These are phyloP conservation scores for Perithous albicinctus DNA, from an alignment of 2,888 invertebrate species.

Conservation along the genomic window DNA sequence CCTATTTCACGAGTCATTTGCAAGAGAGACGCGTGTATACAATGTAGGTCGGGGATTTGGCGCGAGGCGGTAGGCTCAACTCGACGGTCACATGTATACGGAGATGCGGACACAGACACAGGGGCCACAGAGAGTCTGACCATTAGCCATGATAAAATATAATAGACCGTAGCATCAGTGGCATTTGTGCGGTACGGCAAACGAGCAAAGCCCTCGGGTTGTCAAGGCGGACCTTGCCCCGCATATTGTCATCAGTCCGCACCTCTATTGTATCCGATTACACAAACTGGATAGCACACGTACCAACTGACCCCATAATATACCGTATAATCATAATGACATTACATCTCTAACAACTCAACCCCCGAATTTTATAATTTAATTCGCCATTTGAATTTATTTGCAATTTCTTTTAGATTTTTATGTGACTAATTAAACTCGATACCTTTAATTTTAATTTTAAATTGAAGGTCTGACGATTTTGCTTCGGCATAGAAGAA, in stretches of 20 bases:
- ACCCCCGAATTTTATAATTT: background rate
- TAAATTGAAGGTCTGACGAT: too few species aligned
- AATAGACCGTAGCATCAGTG: slow-evolving; percentile 56
- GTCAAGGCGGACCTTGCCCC: slow-evolving; percentile 61
- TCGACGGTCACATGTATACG: slow-evolving; percentile 33
- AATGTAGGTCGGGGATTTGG: slow-evolving; percentile 55
- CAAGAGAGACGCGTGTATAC: slow-evolving; percentile 41
- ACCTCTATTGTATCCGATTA: slow-evolving; percentile 44
- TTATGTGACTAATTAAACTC: too few species aligned
- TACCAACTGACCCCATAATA: slow-evolving; percentile 11
- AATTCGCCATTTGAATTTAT: too few species aligned
- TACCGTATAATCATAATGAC: background rate
- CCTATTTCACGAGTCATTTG: slow-evolving; percentile 57
- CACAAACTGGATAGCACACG: slow-evolving; percentile 6
- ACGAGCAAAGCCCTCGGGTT: slow-evolving; percentile 52
- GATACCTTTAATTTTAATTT: too few species aligned
- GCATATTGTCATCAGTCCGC: slow-evolving; percentile 55
- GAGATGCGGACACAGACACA: slow-evolving; percentile 26
- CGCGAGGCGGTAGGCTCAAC: slow-evolving; percentile 17
- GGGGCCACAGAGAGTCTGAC: slow-evolving; percentile 36
- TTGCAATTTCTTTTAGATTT: too few species aligned
- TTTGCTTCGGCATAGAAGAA: too few species aligned
- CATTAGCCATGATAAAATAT: slow-evolving; percentile 67
- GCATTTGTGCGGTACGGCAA: slow-evolving; percentile 48
- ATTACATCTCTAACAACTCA: background rate